Percentiles rank a stretch among this genome's conserved stretches.
Evolutionary conservation across 2,797 vertebrate species (phyloP).

Genomic region (Platalea minor): DNA sequence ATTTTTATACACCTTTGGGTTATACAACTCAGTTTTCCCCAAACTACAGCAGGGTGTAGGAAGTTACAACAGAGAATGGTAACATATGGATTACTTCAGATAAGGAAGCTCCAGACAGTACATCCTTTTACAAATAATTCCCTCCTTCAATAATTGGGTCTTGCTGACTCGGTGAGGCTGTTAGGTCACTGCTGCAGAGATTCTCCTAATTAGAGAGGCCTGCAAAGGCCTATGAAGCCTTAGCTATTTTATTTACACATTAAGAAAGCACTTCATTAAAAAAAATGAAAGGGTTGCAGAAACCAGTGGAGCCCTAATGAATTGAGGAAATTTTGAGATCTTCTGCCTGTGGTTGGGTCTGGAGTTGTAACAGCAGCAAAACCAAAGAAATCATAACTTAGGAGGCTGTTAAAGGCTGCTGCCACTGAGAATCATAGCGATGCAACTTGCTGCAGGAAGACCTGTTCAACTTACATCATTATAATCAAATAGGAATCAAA

Average conservation of each 20-base stretch:
- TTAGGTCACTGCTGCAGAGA: background rate
- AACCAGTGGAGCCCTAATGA: background rate
- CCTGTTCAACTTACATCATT: background rate
- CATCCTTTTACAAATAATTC: background rate
- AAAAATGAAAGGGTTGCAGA: background rate
- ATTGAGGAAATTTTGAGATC: background rate
- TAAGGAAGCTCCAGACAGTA: background rate
- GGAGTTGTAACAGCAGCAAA: background rate
- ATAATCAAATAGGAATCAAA: background rate
- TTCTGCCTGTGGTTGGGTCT: background rate
- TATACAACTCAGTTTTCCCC: background rate
- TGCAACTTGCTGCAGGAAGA: background rate
- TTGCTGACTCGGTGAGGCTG: background rate
- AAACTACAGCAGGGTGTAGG: background rate
- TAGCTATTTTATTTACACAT: background rate
- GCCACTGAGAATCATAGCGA: background rate
- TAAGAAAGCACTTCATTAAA: background rate
- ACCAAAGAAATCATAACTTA: background rate
- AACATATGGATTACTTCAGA: background rate
- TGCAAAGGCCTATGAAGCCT: background rate
- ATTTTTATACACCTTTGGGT: background rate
- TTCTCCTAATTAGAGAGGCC: background rate
- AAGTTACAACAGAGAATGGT: background rate
- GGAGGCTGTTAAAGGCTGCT: background rate
- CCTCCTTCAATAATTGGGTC: background rate